Conservation (phyloP, 2,113 vertebrate species). For the Neolamprologus sp. region DNA sequence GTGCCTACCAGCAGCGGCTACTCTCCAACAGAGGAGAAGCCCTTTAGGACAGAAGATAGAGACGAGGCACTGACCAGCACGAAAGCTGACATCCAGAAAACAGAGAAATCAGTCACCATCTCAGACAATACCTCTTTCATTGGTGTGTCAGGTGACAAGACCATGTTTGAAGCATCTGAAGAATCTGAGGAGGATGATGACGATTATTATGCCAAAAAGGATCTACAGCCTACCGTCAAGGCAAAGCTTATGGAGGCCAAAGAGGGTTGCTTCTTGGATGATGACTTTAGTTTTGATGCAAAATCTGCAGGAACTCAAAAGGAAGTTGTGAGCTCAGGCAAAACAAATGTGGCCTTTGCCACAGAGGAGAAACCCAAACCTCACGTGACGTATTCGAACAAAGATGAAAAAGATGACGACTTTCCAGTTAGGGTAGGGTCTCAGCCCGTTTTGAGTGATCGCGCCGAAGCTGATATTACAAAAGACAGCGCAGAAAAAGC, state of each 20-base stretch:
- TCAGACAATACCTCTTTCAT: slow-evolving; percentile 44
- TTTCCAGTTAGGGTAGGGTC: slow-evolving; percentile 22
- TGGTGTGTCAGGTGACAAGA: slow-evolving; percentile 73
- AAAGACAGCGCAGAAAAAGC: slow-evolving; percentile 10
- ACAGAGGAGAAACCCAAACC: slow-evolving; percentile 33
- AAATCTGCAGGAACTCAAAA: slow-evolving; percentile 42
- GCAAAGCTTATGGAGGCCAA: slow-evolving; percentile 81
- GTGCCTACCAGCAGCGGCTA: slow-evolving; percentile 90
- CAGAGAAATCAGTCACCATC: slow-evolving; percentile 46
- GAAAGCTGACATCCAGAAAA: slow-evolving; percentile 29
- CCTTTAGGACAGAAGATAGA: slow-evolving; percentile 66
- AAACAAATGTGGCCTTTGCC: slow-evolving; percentile 26
- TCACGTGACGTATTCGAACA: slow-evolving; percentile 55
- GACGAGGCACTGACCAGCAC: not conserved
- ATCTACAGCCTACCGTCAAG: slow-evolving; percentile 61
- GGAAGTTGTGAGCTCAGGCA: slow-evolving; percentile 16
- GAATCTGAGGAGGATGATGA: slow-evolving; percentile 61
- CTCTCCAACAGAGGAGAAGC: slow-evolving; percentile 88
- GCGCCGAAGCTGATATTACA: slow-evolving; percentile 20
- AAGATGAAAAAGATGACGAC: slow-evolving; percentile 30
- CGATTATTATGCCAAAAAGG: slow-evolving; percentile 49
- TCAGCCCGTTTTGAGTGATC: slow-evolving; percentile 8
- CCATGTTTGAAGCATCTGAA: slow-evolving; percentile 65
- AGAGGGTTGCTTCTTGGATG: slow-evolving; percentile 88
- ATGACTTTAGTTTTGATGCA: slow-evolving; percentile 68